Conservation (phyloP, 2,797 vertebrate genomes). For the Atherinosoma microstoma region DNA sequence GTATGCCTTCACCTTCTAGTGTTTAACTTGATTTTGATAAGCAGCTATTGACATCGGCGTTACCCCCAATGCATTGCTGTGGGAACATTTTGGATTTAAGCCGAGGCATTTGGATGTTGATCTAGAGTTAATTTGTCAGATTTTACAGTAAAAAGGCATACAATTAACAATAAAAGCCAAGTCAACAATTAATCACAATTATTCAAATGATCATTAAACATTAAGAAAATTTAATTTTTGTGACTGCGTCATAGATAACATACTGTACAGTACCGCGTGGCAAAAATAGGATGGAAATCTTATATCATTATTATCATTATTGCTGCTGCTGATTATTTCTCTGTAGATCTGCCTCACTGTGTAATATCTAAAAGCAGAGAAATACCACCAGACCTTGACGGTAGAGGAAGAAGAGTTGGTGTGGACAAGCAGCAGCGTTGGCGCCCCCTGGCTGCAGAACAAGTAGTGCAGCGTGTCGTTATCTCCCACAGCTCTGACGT, state of each 20-base stretch:
- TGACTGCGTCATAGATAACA: no score
- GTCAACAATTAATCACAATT: background rate
- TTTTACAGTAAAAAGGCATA: background rate
- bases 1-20: background rate
- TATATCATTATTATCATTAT: background rate
- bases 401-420: conserved; percentile 76
- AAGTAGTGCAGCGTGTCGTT: conserved; percentile 90
- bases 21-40: background rate
- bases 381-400: conserved; percentile 62
- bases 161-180: background rate
- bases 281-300: no score
- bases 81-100: background rate
- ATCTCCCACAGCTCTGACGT: conserved; percentile 83
- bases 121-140: no score
- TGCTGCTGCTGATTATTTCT: background rate
- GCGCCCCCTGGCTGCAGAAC: conserved; percentile 87
- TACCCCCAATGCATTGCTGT: background rate
- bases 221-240: background rate
- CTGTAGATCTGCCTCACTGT: no score
- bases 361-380: background rate
- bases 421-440: conserved; percentile 86
- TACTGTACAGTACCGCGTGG: no score
- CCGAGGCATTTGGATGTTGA: background rate
- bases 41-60: background rate
- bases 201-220: background rate